Base-by-base conservation (phyloP, 2,797 vertebrate genomes). In the Typhlichthys eigenmanni region DNA sequence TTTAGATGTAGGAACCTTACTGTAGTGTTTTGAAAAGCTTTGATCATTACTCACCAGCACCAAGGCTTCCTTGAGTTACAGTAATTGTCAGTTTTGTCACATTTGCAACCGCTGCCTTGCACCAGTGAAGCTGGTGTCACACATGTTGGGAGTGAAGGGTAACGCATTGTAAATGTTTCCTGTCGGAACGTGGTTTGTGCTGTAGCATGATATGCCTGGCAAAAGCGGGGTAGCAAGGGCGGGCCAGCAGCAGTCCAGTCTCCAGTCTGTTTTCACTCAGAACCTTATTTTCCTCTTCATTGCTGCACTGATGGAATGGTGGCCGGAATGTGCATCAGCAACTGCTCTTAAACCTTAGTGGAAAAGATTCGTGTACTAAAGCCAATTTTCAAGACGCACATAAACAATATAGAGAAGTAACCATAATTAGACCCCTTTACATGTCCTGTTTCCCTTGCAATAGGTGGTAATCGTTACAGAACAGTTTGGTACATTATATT, bases 281-380 rank as follows among this genome's bases (percentile, higher is more conserved):
- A 59, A 49, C 11, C 60, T 49, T 59, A 38, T 52, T 67, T 60
- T 69, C 52, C 38, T 46, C 29, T 56, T 29, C 24, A 6, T 55
- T 52, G 61, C 56, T 50, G 45, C 11, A 47, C 43, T 69, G 62
- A 76, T 55, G 32, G 49, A 59, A 73, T 52, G 60, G 54, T 62
- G 53, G 69, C 58, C 47, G 6, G n/a, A 57, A 38, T 16, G 9
- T 16, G 7, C 32, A 58, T 67, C 69, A 66, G 43, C 56, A 58
- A 12, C 52, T 58, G 43, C 8, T 17, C 8, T 63, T 43, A 12
- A 46, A 13, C 7, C n/a, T 13, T 13, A 43, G 45, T 13, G 6
- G 52, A 47, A 34, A 24, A n/a, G 16, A 48, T n/a, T 10, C 17
- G 1, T 55, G 16, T 38, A 43, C 59, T 3, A 32, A 45, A 32